Evolutionary conservation across 2,797 vertebrate genomes (phyloP).

Genomic region (Oceanodroma leucorhoa): DNA sequence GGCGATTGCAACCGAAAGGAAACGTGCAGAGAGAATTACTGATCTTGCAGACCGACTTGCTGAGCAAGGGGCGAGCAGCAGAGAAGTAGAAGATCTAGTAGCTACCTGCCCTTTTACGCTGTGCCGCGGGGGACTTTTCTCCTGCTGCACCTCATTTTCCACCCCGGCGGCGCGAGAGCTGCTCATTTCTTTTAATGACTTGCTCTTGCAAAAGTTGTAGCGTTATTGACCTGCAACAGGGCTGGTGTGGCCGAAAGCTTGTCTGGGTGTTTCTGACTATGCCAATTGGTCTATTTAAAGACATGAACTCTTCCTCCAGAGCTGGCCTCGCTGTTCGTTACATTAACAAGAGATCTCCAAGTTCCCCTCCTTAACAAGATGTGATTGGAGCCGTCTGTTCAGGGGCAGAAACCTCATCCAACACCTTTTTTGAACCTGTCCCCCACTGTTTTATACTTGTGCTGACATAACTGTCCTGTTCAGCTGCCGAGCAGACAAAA

Average conservation of each 20-base stretch:
- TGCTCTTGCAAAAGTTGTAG: accelerated
- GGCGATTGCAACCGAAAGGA: neutral
- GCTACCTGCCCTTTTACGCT: neutral
- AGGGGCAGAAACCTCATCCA: neutral
- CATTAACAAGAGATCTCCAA: accelerated
- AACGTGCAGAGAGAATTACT: neutral
- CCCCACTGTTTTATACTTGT: neutral
- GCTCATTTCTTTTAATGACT: neutral
- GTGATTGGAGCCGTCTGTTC: neutral
- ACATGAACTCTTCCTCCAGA: neutral
- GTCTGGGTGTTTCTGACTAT: accelerated
- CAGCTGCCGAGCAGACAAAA: neutral
- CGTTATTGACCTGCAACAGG: neutral
- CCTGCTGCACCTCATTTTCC: neutral
- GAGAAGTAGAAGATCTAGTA: neutral
- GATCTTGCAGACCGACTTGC: neutral
- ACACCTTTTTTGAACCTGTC: neutral
- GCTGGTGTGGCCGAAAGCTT: neutral
- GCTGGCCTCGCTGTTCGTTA: neutral
- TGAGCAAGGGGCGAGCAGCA: neutral
- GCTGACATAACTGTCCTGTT: neutral
- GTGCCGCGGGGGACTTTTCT: accelerated
- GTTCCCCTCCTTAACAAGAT: neutral
- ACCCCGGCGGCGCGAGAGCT: accelerated
- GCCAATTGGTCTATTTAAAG: accelerated